Evolutionary conservation across 2,113 vertebrate species (phyloP), one percentile per base, ranked within the genome.

Genomic region (Onychorhynchus coronatus): DNA sequence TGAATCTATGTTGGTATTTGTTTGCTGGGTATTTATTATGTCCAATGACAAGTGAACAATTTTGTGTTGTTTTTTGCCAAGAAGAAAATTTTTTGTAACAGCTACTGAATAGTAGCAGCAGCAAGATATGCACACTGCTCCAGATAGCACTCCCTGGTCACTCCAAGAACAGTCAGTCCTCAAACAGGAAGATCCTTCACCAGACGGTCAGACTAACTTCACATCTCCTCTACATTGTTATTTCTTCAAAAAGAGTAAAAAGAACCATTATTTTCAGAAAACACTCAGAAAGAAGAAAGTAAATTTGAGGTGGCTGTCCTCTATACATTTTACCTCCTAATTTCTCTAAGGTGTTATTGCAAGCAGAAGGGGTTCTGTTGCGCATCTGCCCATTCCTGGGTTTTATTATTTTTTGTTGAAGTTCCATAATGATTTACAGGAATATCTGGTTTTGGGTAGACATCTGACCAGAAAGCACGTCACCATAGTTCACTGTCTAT

Each of bases 391-490:
- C 3, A 4, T 76, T 72, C 20, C 23, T 33, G 12, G 0, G 4
- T 39, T 63, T 74, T 30, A 3, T 18, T 23, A 9, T 17, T 30
- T 35, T 58, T 53, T 61, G 30, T 47, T 39, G 11, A 65, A 42
- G 5, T 52, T 52, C 6, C 18, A 11, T 11, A 72, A 56, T 12
- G 17, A 11, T 42, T 86, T 41, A 9, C 27, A 42, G 49, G 13
- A 71, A 1, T 15, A 11, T 1, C 0, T 42, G n/a, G 0, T 24
- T 91, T 74, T 22, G 3, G 12, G 9, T 24, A 84, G 5, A 6
- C 39, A 62, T 50, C 31, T 13, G 37, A 80, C 9, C 35, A 71
- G 33, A 70, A 44, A 88, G 17, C 16, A 67, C 9, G 10, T 2
- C 6, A 67, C 27, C 15, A 10, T 6, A 6, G 14, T 55, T 91